Evolutionary conservation across 2,888 invertebrate genomes (phyloP), one percentile per base, ranked within the genome.

Genomic region (Proisotoma minuta): DNA sequence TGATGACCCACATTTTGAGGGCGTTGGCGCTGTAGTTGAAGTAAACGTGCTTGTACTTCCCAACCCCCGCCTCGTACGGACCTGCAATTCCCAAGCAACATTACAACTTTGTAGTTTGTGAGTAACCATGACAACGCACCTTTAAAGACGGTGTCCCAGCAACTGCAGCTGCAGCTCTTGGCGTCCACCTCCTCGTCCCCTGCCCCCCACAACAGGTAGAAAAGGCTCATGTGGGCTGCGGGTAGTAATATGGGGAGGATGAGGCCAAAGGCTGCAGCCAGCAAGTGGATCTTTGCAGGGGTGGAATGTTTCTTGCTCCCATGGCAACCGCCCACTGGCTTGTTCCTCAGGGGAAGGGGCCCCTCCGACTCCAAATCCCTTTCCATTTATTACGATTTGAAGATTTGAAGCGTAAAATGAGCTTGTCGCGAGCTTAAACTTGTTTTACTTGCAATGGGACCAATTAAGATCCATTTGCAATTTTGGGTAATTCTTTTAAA

Each of bases 31-130:
- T 85, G 29, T 84, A 84, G 76, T 86, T 86, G 76, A 86, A 85
- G 76, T 86, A 86, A 78, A 86, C 81, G 75, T 86, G 85, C 75
- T 86, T 85, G 74, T 84, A 86, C 23, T 83, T 81, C 40, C 84
- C 84, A 65, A 85, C 80, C 20, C 85, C 85, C 26, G 83, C 83
- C 76, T 86, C 85, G 74, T 86, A 86, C n/a, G 84, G 83, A 8
- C 85, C 83, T 82, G 72, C 39, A 75, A 5, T 43, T 12, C 18
- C 20, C 20, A 43, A 5, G 43, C 10, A 5, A 22, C 5, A 49
- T 22, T 22, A 34, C 8, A 15, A 15, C 3, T 34, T 20, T 47
- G 8, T 24, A 24, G 18, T 22, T 4, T n/a, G 24, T 8, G 24
- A 8, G 28, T 8, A 20, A 34, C 12, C 2, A 20, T 28, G 15